phyloP scores from a whole-genome alignment of 2,797 vertebrate genomes.

The Malacoctenus gilli region DNA sequence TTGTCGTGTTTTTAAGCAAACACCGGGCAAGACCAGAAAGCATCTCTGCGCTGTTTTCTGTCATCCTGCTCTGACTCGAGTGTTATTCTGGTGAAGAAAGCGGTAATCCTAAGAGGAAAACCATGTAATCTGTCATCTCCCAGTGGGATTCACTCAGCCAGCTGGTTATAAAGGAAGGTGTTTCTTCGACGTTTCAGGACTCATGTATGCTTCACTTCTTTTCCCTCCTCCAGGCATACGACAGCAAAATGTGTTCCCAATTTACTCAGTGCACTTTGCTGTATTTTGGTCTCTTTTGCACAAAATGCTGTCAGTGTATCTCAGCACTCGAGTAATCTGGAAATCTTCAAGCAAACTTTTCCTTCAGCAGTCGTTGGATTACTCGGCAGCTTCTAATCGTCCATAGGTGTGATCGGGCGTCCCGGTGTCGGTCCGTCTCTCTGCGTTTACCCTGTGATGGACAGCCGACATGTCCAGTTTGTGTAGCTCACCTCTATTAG shows the following conservation, averaged over 20 bases:
- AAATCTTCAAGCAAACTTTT: too few species aligned
- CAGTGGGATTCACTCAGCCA: slow-evolving; percentile 34
- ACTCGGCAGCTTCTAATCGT: too few species aligned
- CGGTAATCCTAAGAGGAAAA: slow-evolving; percentile 56
- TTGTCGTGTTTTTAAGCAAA: slow-evolving; percentile 38
- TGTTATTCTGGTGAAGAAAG: slow-evolving; percentile 35
- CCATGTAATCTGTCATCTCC: slow-evolving; percentile 59
- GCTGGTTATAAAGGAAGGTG: slow-evolving; percentile 46
- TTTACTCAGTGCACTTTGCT: too few species aligned
- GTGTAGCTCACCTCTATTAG: too few species aligned
- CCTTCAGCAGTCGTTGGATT: too few species aligned
- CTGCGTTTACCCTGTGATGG: too few species aligned
- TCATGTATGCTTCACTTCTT: slow-evolving; percentile 20
- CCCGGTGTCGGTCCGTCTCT: too few species aligned
- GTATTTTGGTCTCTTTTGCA: too few species aligned
- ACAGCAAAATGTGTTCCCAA: slow-evolving; percentile 22
- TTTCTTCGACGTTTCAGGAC: slow-evolving; percentile 40
- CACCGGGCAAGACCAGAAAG: slow-evolving; percentile 27
- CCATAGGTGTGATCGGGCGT: too few species aligned
- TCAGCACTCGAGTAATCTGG: too few species aligned
- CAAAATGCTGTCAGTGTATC: too few species aligned
- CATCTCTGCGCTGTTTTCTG: slow-evolving; percentile 45
- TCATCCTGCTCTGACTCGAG: slow-evolving; percentile 29
- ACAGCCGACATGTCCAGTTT: too few species aligned
- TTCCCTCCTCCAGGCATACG: slow-evolving; percentile 19